A percentile compares a stretch with the other conserved stretches of the same genome.
phyloP scores from a whole-genome alignment of 2,888 invertebrate species.

The Polietes domitor region DNA sequence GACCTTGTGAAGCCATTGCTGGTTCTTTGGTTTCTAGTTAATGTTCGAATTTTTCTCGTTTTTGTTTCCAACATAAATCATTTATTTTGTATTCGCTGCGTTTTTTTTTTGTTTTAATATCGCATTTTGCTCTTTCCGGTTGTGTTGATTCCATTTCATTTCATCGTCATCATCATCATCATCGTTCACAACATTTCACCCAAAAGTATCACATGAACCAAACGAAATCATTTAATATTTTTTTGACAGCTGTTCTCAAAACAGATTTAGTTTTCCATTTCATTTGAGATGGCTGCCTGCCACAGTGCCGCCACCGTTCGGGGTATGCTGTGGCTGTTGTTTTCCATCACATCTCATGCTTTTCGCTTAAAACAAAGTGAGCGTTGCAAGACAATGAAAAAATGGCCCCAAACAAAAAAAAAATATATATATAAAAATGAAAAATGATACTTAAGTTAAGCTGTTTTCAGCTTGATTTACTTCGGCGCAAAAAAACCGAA shows the following conservation, averaged over 20 bases:
- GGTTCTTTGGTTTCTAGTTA: neutral
- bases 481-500: slow-evolving; percentile 25
- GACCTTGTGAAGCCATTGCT: slow-evolving; percentile 11
- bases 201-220: slow-evolving; percentile 25
- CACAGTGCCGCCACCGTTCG: neutral
- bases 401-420: neutral
- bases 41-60: neutral
- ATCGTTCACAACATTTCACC: slow-evolving; percentile 32
- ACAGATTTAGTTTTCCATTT: slow-evolving; percentile 45
- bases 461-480: slow-evolving; percentile 63
- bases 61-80: slow-evolving; percentile 27
- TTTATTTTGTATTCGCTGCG: neutral
- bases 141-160: slow-evolving; percentile 8
- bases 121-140: neutral
- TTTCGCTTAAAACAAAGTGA: slow-evolving; percentile 41
- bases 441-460: slow-evolving; percentile 63
- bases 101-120: neutral
- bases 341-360: slow-evolving; percentile 4
- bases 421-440: slow-evolving; percentile 44
- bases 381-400: neutral
- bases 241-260: slow-evolving; percentile 45
- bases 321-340: neutral
- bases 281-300: slow-evolving; percentile 10
- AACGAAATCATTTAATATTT: slow-evolving; percentile 40
- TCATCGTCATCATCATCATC: no score